Evolutionary conservation across 2,797 vertebrate species (phyloP), one percentile per base, ranked within the genome.

Genomic region (Picus viridis): DNA sequence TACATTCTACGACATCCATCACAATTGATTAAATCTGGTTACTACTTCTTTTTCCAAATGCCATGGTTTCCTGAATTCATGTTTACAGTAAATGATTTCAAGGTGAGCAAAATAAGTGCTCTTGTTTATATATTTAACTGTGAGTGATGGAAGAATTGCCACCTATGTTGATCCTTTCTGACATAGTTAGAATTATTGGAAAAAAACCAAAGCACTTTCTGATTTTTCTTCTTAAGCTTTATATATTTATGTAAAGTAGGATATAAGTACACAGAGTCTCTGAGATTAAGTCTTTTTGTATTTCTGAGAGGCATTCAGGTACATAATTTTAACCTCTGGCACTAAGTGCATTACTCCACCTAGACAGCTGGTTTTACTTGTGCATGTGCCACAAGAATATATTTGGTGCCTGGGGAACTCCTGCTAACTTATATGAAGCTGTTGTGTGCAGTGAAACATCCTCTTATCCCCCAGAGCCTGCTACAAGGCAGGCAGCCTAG

Each of bases 1-100:
- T 99, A 99, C 90, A 98, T 99, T 88, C 98, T 99, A 95, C 98
- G 97, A 95, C 98, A 99, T 96, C 99, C 99, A 90, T 98, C 98
- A 96, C 99, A 99, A 98, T 97, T 99, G 97, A 98, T 99, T 97
- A 99, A 99, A 97, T 99, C 98, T 97, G 99, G 99, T 96, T 98
- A 98, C 97, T 99, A 98, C 98, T 99, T 99, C 97, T 99, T 99
- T 98, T 99, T 99, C 98, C 99, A 99, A 98, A 98, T 99, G 97
- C 99, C 99, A 84, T 98, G 98, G 97, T 98, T 99, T 96, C 99
- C 99, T 34, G 99, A 99, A 98, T 98, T 99, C 97, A 99, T 99
- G 98, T 98, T 99, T 97, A 99, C 99, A 97, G 98, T 99, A 98
- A 99, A 99, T 96, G 99, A 99, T 98, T 99, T 99, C 98, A 99